Base-by-base conservation (phyloP, 1,140 invertebrate species). In the Ectropis grisescens region DNA sequence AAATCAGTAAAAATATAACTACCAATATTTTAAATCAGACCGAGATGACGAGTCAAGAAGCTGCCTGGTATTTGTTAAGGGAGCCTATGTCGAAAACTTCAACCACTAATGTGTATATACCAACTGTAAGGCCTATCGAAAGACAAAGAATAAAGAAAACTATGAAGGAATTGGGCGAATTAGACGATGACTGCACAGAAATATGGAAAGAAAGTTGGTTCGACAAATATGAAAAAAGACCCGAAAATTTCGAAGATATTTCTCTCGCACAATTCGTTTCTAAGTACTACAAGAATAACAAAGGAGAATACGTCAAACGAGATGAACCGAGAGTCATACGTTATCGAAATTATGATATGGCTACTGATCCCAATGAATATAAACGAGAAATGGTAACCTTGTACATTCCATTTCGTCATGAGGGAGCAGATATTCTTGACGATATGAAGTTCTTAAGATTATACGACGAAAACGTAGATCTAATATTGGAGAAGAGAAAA, bases 321-420 rank as follows among this genome's bases (percentile, higher is more conserved):
- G 15, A 44, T 13, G 8, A 1, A 1, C 7, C 41, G 9, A 33
- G 22, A 33, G 16, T 38, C 10, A 44, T 38, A 26, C 10, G 41
- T 11, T 38, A 44, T 26, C 2, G 47, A 6, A 64, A 65, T 32
- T 69, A 67, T 33, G 53, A 65, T 30, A 57, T 62, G 14, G 48
- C 34, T 33, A n/a, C 47, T 7, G 44, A 65, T 39, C 41, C 41
- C 14, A 52, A 52, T 22, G 53, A 69, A 11, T 69, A 65, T 40
- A 59, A 42, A 32, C 37, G 64, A 7, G 66, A 76, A 33, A 64
- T 62, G 57, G 57, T 71, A 12, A 25, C 39, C 1, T 32, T 69
- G 11, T 48, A 70, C 38, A 27, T 66, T 32, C 56, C 61, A 11
- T 75, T 67, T 45, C 12, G 37, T 29, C 52, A 44, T 58, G 65